Evolutionary conservation across 2,113 vertebrate species (phyloP).

Genomic region (Ophiodon elongatus): DNA sequence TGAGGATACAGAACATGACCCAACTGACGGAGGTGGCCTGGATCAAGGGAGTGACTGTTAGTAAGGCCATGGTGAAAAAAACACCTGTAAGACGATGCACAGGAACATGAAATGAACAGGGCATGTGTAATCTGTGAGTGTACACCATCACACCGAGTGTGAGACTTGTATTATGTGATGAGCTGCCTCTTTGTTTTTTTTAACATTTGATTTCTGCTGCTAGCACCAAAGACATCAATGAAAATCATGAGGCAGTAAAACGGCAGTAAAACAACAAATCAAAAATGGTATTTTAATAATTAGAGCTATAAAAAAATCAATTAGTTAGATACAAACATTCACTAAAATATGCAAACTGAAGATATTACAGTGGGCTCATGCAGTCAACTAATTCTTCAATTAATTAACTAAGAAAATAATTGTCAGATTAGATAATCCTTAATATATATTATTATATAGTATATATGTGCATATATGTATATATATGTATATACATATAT

Average conservation of each 20-base stretch:
- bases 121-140: not conserved
- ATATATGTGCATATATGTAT: too few species aligned
- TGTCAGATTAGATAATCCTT: too few species aligned
- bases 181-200: not conserved
- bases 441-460: too few species aligned
- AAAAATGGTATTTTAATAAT: not conserved
- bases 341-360: too few species aligned
- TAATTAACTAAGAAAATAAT: too few species aligned
- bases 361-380: too few species aligned
- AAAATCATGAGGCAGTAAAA: not conserved
- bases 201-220: not conserved
- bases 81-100: conserved; percentile 52
- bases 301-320: not conserved
- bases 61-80: conserved; percentile 49
- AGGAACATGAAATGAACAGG: not conserved
- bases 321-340: too few species aligned
- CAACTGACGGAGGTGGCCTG: conserved; percentile 65
- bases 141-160: not conserved
- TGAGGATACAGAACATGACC: conserved; percentile 70
- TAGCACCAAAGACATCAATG: not conserved
- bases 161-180: not conserved
- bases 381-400: too few species aligned
- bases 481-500: too few species aligned
- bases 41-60: conserved; percentile 54
- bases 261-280: too few species aligned